A percentile compares a stretch with the other conserved stretches of the same genome.
Evolutionary conservation across 2,797 vertebrate genomes (phyloP).

Genomic region (Microctenopoma stevenorrisi): DNA sequence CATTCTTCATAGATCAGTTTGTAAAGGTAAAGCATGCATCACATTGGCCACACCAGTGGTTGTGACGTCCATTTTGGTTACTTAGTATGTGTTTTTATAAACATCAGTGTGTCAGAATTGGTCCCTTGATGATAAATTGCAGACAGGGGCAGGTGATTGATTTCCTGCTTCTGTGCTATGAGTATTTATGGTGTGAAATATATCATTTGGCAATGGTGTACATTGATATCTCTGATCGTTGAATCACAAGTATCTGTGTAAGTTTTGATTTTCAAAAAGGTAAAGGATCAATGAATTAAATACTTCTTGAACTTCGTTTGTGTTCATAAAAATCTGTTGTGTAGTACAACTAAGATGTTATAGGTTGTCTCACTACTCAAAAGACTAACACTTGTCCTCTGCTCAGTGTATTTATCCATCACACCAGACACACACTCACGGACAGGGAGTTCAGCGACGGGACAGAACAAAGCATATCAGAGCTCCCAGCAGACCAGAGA

Average conservation of each 20-base stretch:
- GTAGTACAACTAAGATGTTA: not conserved
- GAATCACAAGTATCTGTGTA: conserved; percentile 86
- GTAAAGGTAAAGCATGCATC: conserved; percentile 80
- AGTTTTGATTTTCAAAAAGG: conserved; percentile 85
- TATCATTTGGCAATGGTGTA: conserved; percentile 87
- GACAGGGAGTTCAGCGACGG: conserved; percentile 26
- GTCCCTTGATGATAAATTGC: conserved; percentile 80
- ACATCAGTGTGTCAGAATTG: conserved; percentile 82
- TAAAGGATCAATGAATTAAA: conserved; percentile 85
- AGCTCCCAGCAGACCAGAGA: conserved; percentile 53
- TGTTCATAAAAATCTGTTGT: conserved; percentile 32
- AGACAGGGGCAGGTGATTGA: conserved; percentile 73
- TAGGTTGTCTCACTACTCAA: not conserved
- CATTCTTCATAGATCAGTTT: conserved; percentile 72
- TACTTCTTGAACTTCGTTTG: conserved; percentile 80
- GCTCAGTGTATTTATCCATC: conserved; percentile 46
- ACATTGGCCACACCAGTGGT: conserved; percentile 68
- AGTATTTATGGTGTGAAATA: conserved; percentile 88
- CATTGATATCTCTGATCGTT: conserved; percentile 86
- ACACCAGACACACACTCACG: not conserved
- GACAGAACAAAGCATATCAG: conserved; percentile 49
- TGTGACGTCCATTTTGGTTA: conserved; percentile 63
- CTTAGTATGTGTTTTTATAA: conserved; percentile 74
- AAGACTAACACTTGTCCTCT: conserved; percentile 29
- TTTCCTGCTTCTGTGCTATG: conserved; percentile 76